Evolutionary conservation across 2,888 invertebrate species (phyloP), one percentile per base, ranked within the genome.

Genomic region (Malthinus seriepunctatus): DNA sequence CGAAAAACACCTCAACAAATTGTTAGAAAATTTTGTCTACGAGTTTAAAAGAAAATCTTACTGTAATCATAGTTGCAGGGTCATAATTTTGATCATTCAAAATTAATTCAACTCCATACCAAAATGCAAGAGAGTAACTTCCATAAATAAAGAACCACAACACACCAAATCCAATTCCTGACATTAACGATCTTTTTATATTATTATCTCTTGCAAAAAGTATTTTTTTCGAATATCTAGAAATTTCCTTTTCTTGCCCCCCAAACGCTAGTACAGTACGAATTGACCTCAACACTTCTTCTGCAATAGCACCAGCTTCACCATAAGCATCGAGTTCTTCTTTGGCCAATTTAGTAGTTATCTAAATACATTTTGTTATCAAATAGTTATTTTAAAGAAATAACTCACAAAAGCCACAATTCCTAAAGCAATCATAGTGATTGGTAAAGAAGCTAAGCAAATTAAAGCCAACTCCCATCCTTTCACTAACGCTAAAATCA

Each of bases 391-490:
- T 9, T 9, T 11, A 10, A 10, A 6, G 0, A 15, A 15, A 5
- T 42, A 62, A 71, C 78, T 78, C 77, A 86, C 88, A 75, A 85
- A 77, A 42, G 85, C 83, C 63, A 90, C 85, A 10, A 88, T 69
- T 8, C 84, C 85, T 34, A 89, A 85, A 2, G 88, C 80, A 2
- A 85, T 75, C 47, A 87, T 78, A 0, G 91, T 85, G 0, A 90
- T 79, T 0, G 91, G 91, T 60, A 89, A 84, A 15, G 89, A 86
- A 51, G 86, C 82, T 32, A 92, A 77, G 63, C 90, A 90, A 1
- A 93, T 85, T 8, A 93, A 78, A 0, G 93, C 88, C 37, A 94
- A 76, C 73, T 91, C 85, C 93, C 93, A 94, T 6, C 93, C 93
- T 71, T 87, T 87, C 1, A 83, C 73, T 51, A 93, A 84, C 0